Base-by-base conservation (phyloP, 2,113 vertebrate genomes). In the Actenoides hombroni region DNA sequence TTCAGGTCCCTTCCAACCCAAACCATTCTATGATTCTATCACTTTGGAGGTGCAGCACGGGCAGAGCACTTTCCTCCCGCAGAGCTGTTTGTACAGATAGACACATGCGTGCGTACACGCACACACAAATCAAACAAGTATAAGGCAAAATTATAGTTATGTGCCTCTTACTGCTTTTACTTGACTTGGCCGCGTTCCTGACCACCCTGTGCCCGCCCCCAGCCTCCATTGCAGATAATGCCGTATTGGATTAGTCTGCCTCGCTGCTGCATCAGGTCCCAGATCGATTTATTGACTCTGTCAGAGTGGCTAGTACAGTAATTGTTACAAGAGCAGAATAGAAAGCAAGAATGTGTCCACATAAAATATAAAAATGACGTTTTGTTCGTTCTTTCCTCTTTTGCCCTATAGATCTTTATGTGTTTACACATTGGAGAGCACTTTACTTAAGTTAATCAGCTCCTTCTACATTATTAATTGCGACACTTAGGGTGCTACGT, bases 221-320 rank as follows among this genome's bases (percentile, higher is more conserved):
- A 83, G 9, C 95, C 96, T 95, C 92, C 86, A 14, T 26, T 49
- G 90, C 94, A 97, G 97, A 98, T 98, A 97, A 98, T 95, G 95
- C 96, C 91, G 70, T 97, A 98, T 98, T 97, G 97, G 96, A 97
- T 98, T 97, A 97, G 97, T 97, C 97, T 96, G 96, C 97, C 95
- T 95, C 77, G 11, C 97, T 97, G 96, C 98, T 94, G 97, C 97
- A 94, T 98, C 98, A 98, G 98, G 97, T 95, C 97, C 91, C 90
- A 84, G 90, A 98, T 99, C 98, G 93, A 99, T 99, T 98, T 98
- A 99, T 99, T 98, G 99, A 99, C 98, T 98, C 97, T 97, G 98
- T 98, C 98, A 98, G 97, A 97, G 96, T 91, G 96, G 96, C 97
- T 97, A 96, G 96, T 97, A 97, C 97, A 98, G 98, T 98, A 98